These are phyloP conservation scores for Coregonus clupeaformis DNA, from an alignment of 2,113 vertebrate genomes.

Conservation along the genomic window DNA sequence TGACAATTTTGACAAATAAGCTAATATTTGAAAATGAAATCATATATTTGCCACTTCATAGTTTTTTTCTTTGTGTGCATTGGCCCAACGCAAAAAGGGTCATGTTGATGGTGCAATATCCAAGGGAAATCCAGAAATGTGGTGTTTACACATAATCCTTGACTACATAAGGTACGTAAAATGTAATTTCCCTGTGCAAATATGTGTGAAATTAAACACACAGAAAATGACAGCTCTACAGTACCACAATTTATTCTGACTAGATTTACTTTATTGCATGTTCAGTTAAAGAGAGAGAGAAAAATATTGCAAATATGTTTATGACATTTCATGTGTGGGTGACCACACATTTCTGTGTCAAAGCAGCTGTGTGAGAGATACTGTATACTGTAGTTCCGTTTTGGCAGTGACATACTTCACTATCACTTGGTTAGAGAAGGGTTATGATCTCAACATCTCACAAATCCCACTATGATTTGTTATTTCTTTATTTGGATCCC, in stretches of 20 bases:
- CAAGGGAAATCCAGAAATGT: constrained; percentile 44
- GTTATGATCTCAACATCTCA: not conserved
- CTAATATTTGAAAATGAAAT: not conserved
- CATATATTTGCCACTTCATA: constrained; percentile 1
- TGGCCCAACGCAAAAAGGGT: constrained; percentile 42
- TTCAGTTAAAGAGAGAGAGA: constrained; percentile 53
- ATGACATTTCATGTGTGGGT: constrained; percentile 67
- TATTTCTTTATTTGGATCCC: too few relatives aligned
- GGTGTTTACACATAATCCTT: constrained; percentile 66
- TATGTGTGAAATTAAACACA: constrained; percentile 79
- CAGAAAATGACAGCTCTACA: constrained; percentile 64
- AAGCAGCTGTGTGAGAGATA: not conserved
- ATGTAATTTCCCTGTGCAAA: constrained; percentile 79
- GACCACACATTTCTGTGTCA: constrained; percentile 32
- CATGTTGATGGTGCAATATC: constrained; percentile 58
- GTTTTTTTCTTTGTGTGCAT: constrained; percentile 24
- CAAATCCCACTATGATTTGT: not conserved
- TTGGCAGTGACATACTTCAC: not conserved
- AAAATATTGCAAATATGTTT: constrained; percentile 59
- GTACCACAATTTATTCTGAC: constrained; percentile 59
- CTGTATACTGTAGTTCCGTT: not conserved
- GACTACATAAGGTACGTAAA: constrained; percentile 72
- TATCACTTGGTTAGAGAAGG: not conserved
- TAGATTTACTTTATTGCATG: constrained; percentile 68
- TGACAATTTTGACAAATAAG: not conserved